Evolutionary conservation across 2,113 vertebrate genomes (phyloP), one percentile per base, ranked within the genome.

Genomic region (Pycnonotus jocosus): DNA sequence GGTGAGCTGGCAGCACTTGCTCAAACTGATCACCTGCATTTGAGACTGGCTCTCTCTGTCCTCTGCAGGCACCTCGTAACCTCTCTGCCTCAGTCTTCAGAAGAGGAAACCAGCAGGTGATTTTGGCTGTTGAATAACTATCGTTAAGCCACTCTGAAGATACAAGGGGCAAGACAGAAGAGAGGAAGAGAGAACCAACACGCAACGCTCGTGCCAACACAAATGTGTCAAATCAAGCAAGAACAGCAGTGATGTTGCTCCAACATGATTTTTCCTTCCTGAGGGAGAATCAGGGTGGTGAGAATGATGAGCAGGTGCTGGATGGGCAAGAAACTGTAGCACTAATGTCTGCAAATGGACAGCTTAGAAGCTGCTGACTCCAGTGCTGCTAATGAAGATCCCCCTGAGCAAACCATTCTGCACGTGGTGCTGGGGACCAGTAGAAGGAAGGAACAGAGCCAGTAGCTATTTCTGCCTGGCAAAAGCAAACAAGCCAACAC

Each of bases 141-240:
- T 16, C 35, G 27, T 4, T 35, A 57, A 88, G 21, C 70, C n/a
- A 61, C 24, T 54, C 61, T 77, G 42, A 72, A 76, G 78, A 80
- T 35, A 30, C 4, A 81, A 61, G 19, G 45, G 50, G 14, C 42
- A 84, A 79, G 31, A 72, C 20, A 87, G 73, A 85, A 72, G 31
- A 53, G 45, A 86, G 40, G n/a, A 82, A 89, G 53, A 65, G 91
- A 81, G 66, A 84, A 50, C 5, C 16, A 78, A 47, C 8, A 47
- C 37, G 33, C 0, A 0, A 78, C 0, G 3, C 20, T 56, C 0
- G 0, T 24, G 60, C 37, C 69, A 45, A 23, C 25, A 84, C 2
- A 61, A 61, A 76, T 0, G 10, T 54, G 54, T 57, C 19, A 44
- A 27, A 48, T n/a, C 40, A 61, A 79, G 21, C 20, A 84, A 78